Base-by-base conservation (phyloP, 2,888 invertebrate genomes). In the Spisula solida region DNA sequence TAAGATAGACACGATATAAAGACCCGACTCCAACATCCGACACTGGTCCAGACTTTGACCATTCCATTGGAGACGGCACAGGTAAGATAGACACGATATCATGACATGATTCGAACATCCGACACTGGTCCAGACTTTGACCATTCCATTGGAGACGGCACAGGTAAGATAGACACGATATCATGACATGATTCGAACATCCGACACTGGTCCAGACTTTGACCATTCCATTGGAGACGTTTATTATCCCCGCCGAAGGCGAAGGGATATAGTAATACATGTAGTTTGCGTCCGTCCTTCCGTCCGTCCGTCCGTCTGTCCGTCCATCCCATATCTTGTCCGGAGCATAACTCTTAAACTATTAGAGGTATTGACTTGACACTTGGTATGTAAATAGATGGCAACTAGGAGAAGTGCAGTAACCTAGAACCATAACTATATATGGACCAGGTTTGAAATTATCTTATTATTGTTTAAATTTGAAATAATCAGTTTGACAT, bases 71-170 rank as follows among this genome's bases (percentile, higher is more conserved):
- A 60, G 25, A 60, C 25, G 10, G 20, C 18, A 34, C 31, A 75
- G 75, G 75, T 75, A 75, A 5, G 34, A 41, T 41, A 8, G 41
- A 5, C 41, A 2, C 41, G 41, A 41, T 41, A 41, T 41, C 31
- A 29, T 0, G 34, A 31, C 4, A 1, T 14, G 1, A 34, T 31
- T 1, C 31, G 14, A 34, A 75, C 75, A 34, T 5, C 31, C 2
- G 31, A 75, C 34, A 75, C 75, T 31, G 75, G 75, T 75, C 75
- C 75, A 31, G 34, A 34, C 31, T 31, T 31, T 75, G 75, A 75
- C 34, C 34, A 75, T 75, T 34, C 16, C 31, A 75, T 25, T 16
- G 75, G 75, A 60, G 25, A 60, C 25, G 10, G 20, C 18, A 34
- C 31, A 75, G 75, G 75, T 75, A 75, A 5, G 34, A 41, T 41